Base-by-base conservation (phyloP, 2,797 vertebrate genomes). In the Takifugu ocellatus region DNA sequence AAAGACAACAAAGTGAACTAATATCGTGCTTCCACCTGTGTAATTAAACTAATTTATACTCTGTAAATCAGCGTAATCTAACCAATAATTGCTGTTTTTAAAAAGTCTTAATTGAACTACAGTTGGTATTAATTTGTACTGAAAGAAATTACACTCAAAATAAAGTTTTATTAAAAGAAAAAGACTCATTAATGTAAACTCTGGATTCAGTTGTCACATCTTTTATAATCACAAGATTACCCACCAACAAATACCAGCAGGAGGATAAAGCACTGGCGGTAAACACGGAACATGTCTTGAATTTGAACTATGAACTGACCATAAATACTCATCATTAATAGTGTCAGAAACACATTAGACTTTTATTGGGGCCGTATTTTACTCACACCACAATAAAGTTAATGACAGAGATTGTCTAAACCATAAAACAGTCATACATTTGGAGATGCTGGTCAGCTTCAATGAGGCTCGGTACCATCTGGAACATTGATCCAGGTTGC, bases 361-460 rank as follows among this genome's bases (percentile, higher is more conserved):
- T 81, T 89, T 90, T 90, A 91, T 90, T 86, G 82, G 73, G 74
- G 84, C 80, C 78, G 76, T 91, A 90, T 89, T 88, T 90, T 84
- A 83, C 75, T 86, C 83, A 78, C 70, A 79, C 71, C 68, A 83
- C 84, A 85, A 85, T 90, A 90, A 91, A 89, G 81, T 88, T 91
- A 90, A 92, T 91, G 88, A 89, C 84, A 83, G 85, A 88, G 87
- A 90, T 86, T 87, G 88, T 90, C 81, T 81, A 77, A 81, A 73
- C 79, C 84, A 86, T 90, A 90, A 92, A 91, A 79, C 75, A 84
- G 83, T 86, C 85, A 78, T 90, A 89, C 90, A 90, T 90, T 87
- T 76, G 75, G 74, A 82, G 73, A 81, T 79, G 82, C 65, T 78
- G 81, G 77, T 85, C 78, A 81, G 82, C 73, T 79, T 85, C 85